phyloP scores from a whole-genome alignment of 2,113 vertebrate genomes.

The Phrynocephalus versicolor region DNA sequence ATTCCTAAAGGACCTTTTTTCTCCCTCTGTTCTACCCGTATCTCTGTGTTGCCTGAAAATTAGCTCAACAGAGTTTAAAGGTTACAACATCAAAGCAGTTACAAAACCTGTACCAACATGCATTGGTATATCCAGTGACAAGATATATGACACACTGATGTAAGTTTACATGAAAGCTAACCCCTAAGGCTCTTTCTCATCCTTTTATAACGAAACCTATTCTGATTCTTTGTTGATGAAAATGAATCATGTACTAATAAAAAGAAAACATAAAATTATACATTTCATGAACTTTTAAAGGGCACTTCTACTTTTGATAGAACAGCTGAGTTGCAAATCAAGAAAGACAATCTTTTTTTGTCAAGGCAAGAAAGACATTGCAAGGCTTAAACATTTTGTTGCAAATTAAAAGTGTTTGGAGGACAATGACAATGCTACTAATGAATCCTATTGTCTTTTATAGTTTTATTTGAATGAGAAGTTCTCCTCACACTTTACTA shows the following conservation, averaged over 20 bases:
- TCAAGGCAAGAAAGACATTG: neutral
- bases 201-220: neutral
- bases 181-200: neutral
- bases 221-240: neutral
- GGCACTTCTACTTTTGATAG: neutral
- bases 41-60: neutral
- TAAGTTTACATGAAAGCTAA: neutral
- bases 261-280: no score
- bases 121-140: neutral
- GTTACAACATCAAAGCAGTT: neutral
- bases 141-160: neutral
- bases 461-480: no score
- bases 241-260: no score
- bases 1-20: neutral
- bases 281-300: neutral
- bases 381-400: neutral
- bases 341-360: neutral
- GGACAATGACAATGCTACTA: no score
- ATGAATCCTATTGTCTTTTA: no score
- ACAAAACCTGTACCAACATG: neutral
- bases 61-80: no score
- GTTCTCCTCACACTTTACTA: no score
- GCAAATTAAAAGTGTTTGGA: neutral
- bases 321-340: neutral
- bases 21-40: neutral